Base-by-base conservation (phyloP, 2,113 vertebrate genomes). In the Eurypyga helias region DNA sequence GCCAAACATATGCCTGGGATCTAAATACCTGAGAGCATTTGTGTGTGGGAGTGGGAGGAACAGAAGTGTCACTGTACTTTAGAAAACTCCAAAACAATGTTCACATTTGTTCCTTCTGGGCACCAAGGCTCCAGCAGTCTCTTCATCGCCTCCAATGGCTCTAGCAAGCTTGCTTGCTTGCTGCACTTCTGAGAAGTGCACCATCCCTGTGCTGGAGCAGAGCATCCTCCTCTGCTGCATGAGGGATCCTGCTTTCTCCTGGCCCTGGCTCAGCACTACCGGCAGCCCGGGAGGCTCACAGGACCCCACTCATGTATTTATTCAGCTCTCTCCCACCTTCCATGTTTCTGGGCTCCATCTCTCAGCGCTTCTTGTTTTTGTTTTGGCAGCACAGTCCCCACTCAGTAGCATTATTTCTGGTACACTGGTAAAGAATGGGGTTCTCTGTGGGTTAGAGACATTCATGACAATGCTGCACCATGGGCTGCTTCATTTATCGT, bases 301-400 rank as follows among this genome's bases (percentile, higher is more conserved):
- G n/a, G n/a, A 15, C 7, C 45, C 13, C 24, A 7, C 18, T 69
- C 38, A 6, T 0, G 1, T 34, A 12, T 52, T 52, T 46, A 28
- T 28, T 52, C 18, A 15, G 6, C 14, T 49, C 11, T 38, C 24
- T 70, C 20, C 49, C 33, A 55, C 5, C 6, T 13, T 70, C 21
- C 0, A 0, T 15, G 11, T 65, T 7, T 6, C 31, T 25, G 17
- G 23, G 28, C 31, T 69, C 43, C 3, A 2, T 49, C 14, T 65
- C 45, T 80, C 13, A 9, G 28, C 0, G 1, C 31, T 64, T 18
- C 28, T 65, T 52, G 5, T 36, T 75, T 29, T 21, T 48, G 29
- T 28, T 66, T 77, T 72, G 64, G 23, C 28, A 57, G 43, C 1
- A 0, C 21, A 61, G 6, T 67, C 18, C 2, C 16, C 0, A 0